Conservation (phyloP, 2,888 invertebrate genomes). For the Drosophila niveifrons region DNA sequence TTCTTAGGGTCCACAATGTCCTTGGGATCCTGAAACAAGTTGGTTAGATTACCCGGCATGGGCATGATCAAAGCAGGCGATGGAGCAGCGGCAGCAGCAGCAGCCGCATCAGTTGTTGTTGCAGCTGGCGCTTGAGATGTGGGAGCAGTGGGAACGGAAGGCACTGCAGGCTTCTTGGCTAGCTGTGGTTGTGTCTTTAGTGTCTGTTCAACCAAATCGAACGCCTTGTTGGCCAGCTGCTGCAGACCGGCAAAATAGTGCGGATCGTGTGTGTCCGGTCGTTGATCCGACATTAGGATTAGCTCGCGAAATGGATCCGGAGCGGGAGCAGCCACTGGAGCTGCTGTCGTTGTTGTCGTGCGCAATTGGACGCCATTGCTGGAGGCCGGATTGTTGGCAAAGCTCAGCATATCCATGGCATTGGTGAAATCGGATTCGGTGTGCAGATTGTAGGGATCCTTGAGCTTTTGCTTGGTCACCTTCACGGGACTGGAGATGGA, state of each 20-base stretch:
- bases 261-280: conserved; percentile 77
- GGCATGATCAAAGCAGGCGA: conserved; percentile 44
- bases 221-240: conserved; percentile 88
- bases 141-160: conserved; percentile 15
- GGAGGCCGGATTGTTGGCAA: conserved; percentile 88
- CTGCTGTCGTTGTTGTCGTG: conserved; percentile 5
- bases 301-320: conserved; percentile 89
- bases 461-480: conserved; percentile 87
- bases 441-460: conserved; percentile 84
- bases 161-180: conserved; percentile 19
- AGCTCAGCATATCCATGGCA: conserved; percentile 93
- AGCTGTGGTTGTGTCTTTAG: conserved; percentile 69
- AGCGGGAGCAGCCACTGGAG: conserved; percentile 40
- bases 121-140: conserved; percentile 9
- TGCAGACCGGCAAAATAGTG: conserved; percentile 86
- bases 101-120: not conserved
- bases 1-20: conserved; percentile 85
- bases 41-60: conserved; percentile 69
- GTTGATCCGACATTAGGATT: conserved; percentile 87
- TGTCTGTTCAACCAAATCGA: conserved; percentile 87
- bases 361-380: conserved; percentile 63
- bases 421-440: conserved; percentile 87
- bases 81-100: not conserved
- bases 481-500: conserved; percentile 95
- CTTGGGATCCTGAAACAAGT: conserved; percentile 84